phyloP scores from a whole-genome alignment of 1,140 invertebrate genomes.

The Pogonomyrmex barbatus region DNA sequence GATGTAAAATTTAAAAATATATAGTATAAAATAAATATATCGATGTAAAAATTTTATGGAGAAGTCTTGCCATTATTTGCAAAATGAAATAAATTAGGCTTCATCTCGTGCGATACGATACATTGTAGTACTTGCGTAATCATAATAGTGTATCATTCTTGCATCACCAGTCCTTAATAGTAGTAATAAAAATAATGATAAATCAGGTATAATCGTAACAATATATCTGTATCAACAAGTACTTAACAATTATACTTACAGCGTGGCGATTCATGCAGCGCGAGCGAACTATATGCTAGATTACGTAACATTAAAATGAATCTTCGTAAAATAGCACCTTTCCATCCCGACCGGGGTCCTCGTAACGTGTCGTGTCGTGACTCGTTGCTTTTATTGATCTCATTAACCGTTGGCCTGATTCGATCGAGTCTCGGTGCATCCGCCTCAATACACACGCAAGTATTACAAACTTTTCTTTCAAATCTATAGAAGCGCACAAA shows the following conservation, averaged over 20 bases:
- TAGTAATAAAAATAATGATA: slow-evolving; percentile 54
- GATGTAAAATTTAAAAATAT: slow-evolving; percentile 1
- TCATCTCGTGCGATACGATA: slow-evolving; percentile 2
- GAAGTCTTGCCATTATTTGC: not conserved
- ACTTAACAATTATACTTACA: slow-evolving; percentile 66
- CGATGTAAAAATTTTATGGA: not conserved
- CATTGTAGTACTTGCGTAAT: slow-evolving; percentile 28
- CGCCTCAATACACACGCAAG: not conserved
- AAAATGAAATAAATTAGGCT: slow-evolving; percentile 29
- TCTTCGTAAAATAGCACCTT: slow-evolving; percentile 73
- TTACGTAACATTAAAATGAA: slow-evolving; percentile 62
- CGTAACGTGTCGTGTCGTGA: slow-evolving; percentile 28
- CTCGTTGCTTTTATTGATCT: slow-evolving; percentile 40
- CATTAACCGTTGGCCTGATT: slow-evolving; percentile 41
- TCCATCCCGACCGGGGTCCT: slow-evolving; percentile 39
- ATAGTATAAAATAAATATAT: not conserved
- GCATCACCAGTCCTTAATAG: slow-evolving; percentile 36
- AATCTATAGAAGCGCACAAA: slow-evolving; percentile 7
- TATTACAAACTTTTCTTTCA: slow-evolving; percentile 6
- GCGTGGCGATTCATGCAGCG: slow-evolving; percentile 42
- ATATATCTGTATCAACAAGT: slow-evolving; percentile 50
- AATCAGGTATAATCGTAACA: slow-evolving; percentile 61
- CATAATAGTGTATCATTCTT: slow-evolving; percentile 23
- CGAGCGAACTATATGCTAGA: slow-evolving; percentile 55
- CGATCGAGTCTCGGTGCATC: slow-evolving; percentile 28